Evolutionary conservation across 2,888 invertebrate genomes (phyloP).

Genomic region (Teleiodes luculella): DNA sequence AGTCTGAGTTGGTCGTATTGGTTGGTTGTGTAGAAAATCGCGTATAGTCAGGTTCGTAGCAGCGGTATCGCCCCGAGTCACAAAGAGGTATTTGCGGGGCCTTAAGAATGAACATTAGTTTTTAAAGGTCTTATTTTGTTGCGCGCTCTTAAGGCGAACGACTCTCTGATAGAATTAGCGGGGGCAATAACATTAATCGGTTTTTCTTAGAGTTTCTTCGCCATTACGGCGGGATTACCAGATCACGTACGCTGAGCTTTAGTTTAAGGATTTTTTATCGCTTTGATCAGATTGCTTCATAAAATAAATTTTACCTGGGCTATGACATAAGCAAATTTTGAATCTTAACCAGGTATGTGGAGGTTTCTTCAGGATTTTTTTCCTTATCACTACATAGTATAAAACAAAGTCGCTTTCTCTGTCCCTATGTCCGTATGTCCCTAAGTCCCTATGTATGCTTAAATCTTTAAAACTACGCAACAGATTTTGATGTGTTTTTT

Average conservation of each 20-base stretch:
- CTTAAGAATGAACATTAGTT: constrained; percentile 76
- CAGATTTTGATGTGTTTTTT: too few species aligned
- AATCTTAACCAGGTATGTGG: too few species aligned
- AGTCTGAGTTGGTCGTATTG: constrained; percentile 28
- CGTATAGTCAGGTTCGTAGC: constrained; percentile 55
- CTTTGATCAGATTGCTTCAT: neutral
- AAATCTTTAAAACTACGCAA: too few species aligned
- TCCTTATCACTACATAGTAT: too few species aligned
- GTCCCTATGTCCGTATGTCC: too few species aligned
- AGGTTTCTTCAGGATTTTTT: too few species aligned
- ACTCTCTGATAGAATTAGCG: constrained; percentile 74
- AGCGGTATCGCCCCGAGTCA: constrained; percentile 61
- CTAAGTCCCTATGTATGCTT: too few species aligned
- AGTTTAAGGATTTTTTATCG: neutral
- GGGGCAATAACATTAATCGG: constrained; percentile 72
- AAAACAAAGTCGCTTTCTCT: too few species aligned
- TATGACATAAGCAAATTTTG: too few species aligned
- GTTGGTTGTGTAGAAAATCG: constrained; percentile 42
- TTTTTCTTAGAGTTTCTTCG: constrained; percentile 20
- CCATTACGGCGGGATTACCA: neutral
- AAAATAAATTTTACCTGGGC: too few species aligned
- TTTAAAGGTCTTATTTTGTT: constrained; percentile 77
- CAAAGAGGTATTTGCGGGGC: constrained; percentile 77
- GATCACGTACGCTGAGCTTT: neutral
- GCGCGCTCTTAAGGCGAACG: constrained; percentile 67